phyloP scores from a whole-genome alignment of 2,888 invertebrate species.

The Alcis repandata region DNA sequence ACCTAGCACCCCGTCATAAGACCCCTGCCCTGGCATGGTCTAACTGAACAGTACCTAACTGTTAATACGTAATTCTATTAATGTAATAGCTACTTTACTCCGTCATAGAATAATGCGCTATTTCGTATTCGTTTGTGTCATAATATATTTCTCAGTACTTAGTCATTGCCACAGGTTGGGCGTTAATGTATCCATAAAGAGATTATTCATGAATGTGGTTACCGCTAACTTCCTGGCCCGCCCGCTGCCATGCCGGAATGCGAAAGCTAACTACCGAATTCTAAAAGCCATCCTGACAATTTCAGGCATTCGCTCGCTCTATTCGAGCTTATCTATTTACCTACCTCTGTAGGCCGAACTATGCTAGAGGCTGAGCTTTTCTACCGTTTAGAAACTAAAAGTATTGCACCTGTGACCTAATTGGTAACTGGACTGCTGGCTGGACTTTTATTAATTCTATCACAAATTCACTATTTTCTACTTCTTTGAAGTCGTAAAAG shows the following conservation, averaged over 20 bases:
- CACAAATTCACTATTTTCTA: not conserved
- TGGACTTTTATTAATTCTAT: not conserved
- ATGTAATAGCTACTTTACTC: too few relatives aligned
- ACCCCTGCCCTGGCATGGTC: too few relatives aligned
- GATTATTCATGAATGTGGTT: not conserved
- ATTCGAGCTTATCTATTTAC: conserved; percentile 45
- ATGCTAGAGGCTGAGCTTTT: conserved; percentile 38
- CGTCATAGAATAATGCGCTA: too few relatives aligned
- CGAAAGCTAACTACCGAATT: conserved; percentile 56
- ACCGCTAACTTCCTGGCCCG: conserved; percentile 43
- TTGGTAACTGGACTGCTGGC: conserved; percentile 15
- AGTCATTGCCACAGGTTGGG: not conserved
- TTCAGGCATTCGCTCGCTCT: conserved; percentile 50
- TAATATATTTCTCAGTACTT: not conserved
- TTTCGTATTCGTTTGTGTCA: too few relatives aligned
- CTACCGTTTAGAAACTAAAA: conserved; percentile 13
- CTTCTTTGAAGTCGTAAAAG: conserved; percentile 12
- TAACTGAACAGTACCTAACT: too few relatives aligned
- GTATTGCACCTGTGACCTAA: conserved; percentile 21
- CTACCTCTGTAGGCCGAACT: conserved; percentile 33
- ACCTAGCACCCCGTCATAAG: too few relatives aligned
- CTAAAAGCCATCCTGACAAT: conserved; percentile 53
- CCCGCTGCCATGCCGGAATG: conserved; percentile 49
- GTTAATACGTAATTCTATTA: too few relatives aligned
- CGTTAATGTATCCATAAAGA: conserved; percentile 10